phyloP scores from a whole-genome alignment of 2,113 vertebrate species.

The Cyprinodon brontotheroides region DNA sequence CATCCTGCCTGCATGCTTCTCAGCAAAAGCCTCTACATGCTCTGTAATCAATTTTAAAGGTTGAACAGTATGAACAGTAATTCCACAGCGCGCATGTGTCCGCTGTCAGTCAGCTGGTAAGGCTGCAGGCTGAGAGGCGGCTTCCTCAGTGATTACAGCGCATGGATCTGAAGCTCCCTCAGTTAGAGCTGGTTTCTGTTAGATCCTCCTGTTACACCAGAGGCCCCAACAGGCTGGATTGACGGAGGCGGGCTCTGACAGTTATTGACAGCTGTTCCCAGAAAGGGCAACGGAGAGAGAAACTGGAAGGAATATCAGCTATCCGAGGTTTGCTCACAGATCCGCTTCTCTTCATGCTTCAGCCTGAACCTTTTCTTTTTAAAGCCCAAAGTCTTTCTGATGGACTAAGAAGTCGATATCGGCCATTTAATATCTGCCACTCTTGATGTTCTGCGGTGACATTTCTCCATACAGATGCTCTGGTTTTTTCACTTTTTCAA shows the following conservation, averaged over 20 bases:
- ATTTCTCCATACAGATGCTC: background rate
- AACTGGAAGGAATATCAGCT: conserved; percentile 17
- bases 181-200: conserved; percentile 69
- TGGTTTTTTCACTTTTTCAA: background rate
- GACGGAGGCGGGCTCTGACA: conserved; percentile 69
- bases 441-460: background rate
- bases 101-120: conserved; percentile 41
- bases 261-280: conserved; percentile 73
- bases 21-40: conserved; percentile 47
- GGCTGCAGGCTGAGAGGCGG: conserved; percentile 54
- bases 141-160: conserved; percentile 68
- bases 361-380: conserved; percentile 6
- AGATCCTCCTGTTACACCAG: conserved; percentile 61
- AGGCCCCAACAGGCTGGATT: conserved; percentile 55
- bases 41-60: conserved; percentile 71
- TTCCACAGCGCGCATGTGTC: conserved; percentile 66
- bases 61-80: conserved; percentile 68
- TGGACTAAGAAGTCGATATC: conserved; percentile 3
- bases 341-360: conserved; percentile 12
- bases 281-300: conserved; percentile 56
- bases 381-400: conserved; percentile 13
- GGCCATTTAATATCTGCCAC: conserved; percentile 30
- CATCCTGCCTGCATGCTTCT: conserved; percentile 10
- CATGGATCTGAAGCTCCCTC: conserved; percentile 66
- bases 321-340: conserved; percentile 21